Percentiles rank a stretch among this genome's conserved stretches.
These are phyloP conservation scores for Anableps anableps DNA, from an alignment of 2,797 vertebrate genomes.

Conservation along the genomic window DNA sequence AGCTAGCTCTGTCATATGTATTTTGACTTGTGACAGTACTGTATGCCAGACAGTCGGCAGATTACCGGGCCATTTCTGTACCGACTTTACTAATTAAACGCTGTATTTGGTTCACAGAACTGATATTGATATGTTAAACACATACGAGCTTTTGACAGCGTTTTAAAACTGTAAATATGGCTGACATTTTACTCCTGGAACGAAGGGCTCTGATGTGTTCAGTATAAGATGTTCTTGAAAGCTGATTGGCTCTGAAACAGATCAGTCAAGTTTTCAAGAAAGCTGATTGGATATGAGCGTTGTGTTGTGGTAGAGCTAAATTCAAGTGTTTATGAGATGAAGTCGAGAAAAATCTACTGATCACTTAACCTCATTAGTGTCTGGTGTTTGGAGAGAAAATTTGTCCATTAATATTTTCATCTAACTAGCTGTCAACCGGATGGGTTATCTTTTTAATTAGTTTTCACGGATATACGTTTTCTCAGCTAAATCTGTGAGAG, in stretches of 20 bases:
- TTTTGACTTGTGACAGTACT: constrained; percentile 24
- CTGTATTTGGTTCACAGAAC: background rate
- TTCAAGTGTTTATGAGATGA: constrained; percentile 53
- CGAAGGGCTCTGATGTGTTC: constrained; percentile 70
- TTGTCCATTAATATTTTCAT: background rate
- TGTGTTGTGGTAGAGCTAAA: constrained; percentile 45
- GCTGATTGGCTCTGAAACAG: constrained; percentile 65
- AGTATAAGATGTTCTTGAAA: constrained; percentile 39
- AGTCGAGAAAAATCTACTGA: constrained; percentile 53
- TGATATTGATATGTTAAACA: background rate
- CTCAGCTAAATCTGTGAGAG: constrained; percentile 33
- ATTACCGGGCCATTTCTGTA: background rate
- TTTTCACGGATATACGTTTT: background rate
- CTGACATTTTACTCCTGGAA: constrained; percentile 84
- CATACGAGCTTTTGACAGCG: constrained; percentile 34
- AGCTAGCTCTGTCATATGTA: constrained; percentile 34
- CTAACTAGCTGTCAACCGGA: background rate
- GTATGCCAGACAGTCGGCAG: constrained; percentile 8
- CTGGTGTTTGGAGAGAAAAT: background rate
- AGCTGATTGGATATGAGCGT: constrained; percentile 68
- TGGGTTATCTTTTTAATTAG: background rate
- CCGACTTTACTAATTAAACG: background rate
- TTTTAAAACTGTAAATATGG: constrained; percentile 83
- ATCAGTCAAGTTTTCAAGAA: constrained; percentile 45
- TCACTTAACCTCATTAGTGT: background rate